These are phyloP conservation scores for Drosophila obscura DNA, from an alignment of 1,140 invertebrate species.

Conservation along the genomic window DNA sequence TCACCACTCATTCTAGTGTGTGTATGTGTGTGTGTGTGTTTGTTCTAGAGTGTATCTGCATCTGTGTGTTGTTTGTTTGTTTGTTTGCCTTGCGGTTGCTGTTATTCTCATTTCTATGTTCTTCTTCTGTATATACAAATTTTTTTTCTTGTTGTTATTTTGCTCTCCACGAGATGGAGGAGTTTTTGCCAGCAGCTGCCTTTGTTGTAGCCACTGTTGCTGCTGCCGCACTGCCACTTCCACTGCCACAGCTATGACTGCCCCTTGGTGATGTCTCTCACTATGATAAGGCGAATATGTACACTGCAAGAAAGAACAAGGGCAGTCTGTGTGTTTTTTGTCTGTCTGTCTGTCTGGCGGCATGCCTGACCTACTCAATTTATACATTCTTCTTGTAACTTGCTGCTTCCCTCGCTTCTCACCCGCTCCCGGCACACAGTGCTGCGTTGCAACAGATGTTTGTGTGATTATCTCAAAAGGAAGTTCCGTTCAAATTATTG, in stretches of 20 bases:
- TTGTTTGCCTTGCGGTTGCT: constrained; percentile 65
- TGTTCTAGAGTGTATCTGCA: constrained; percentile 21
- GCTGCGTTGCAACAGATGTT: no score
- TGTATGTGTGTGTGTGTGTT: constrained; percentile 30
- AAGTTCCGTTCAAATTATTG: no score
- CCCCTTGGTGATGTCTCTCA: constrained; percentile 36
- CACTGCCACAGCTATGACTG: no score
- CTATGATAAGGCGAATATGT: constrained; percentile 47
- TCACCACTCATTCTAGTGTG: background rate
- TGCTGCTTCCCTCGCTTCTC: no score
- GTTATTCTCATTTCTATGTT: constrained; percentile 37
- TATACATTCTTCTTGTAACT: no score
- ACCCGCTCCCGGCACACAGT: no score
- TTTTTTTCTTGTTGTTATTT: constrained; percentile 30
- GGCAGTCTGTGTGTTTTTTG: constrained; percentile 6
- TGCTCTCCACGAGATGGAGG: constrained; percentile 19
- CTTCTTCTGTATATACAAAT: constrained; percentile 57
- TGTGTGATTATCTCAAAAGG: no score
- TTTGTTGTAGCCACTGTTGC: constrained; percentile 8
- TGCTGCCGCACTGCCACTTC: background rate
- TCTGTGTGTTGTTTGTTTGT: constrained; percentile 59
- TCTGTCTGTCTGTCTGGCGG: no score
- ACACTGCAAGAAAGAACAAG: constrained; percentile 52
- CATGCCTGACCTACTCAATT: no score
- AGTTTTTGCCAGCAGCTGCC: constrained; percentile 42